phyloP scores from a whole-genome alignment of 1,140 invertebrate genomes.

The Drosophila varians region DNA sequence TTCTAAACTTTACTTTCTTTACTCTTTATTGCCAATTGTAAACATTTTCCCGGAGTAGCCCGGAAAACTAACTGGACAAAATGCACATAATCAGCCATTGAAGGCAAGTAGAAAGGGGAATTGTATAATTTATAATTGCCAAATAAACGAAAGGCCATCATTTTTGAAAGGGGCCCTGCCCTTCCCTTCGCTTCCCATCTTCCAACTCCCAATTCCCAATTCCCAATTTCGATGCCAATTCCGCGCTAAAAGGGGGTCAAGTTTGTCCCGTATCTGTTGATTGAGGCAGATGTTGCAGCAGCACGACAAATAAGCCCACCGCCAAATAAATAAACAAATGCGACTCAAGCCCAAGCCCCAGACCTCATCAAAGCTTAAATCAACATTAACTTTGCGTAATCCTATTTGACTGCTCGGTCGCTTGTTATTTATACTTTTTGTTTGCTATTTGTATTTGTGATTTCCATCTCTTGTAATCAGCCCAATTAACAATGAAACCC shows the following conservation, averaged over 20 bases:
- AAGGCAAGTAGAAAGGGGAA: conserved; percentile 5
- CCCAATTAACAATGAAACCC: conserved; percentile 57
- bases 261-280: conserved; percentile 59
- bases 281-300: conserved; percentile 61
- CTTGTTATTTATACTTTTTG: conserved; percentile 35
- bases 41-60: neutral
- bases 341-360: conserved; percentile 54
- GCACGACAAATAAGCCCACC: conserved; percentile 30
- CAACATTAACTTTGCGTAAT: conserved; percentile 79
- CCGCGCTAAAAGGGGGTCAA: conserved; percentile 61
- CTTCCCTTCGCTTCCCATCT: conserved; percentile 24
- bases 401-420: conserved; percentile 42
- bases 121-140: conserved; percentile 28
- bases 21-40: neutral
- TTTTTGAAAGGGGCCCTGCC: neutral
- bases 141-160: conserved; percentile 24
- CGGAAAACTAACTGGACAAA: neutral
- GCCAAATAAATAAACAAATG: conserved; percentile 40
- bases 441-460: conserved; percentile 32
- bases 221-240: conserved; percentile 36
- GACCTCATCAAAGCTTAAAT: conserved; percentile 56
- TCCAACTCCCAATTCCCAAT: neutral
- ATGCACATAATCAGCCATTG: neutral
- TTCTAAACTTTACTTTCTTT: neutral
- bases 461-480: conserved; percentile 55